Base-by-base conservation (phyloP, 2,888 invertebrate species). In the Hesperia comma region DNA sequence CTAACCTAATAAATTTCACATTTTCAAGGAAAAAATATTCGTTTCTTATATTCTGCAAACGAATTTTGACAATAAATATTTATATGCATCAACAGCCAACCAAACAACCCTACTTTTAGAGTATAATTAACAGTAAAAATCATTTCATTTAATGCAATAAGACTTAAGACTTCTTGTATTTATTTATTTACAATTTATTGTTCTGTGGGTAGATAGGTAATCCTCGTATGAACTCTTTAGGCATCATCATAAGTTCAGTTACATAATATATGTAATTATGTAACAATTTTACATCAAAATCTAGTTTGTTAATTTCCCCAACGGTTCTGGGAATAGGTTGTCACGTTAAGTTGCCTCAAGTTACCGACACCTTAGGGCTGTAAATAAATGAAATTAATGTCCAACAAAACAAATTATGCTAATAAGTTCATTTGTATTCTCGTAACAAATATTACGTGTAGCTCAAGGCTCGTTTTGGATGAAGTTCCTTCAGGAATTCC, bases 401-500 rank as follows among this genome's bases (percentile, higher is more conserved):
- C 55, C 54, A 19, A 46, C 61, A 67, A 64, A 68, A 68, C 63
- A 61, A 61, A 68, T 64, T 68, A 61, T 68, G 68, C 46, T 53
- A 68, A 68, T 68, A 33, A 40, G 51, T 67, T 58, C 43, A 67
- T 66, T 53, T 63, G 67, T 72, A 72, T 72, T 73, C 69, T 74
- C 72, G 73, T 77, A 79, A 76, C 76, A 75, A 67, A 67, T 67
- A 67, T 67, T 60, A 60, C 54, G 32, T 53, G 55, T 40, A 26
- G 66, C 66, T 55, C 41, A 46, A 7, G 60, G 66, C 19, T 60
- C 12, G 21, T 61, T 43, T 61, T 46, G 54, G 66, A 54, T 66
- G 66, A 46, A 37, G 60, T 66, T 56, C 77, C 78, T 49, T 77
- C 62, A 70, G 70, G 68, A 72, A 77, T 82, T 84, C 83, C 73